Evolutionary conservation across 2,113 vertebrate genomes (phyloP).

Genomic region (Lathamus discolor): DNA sequence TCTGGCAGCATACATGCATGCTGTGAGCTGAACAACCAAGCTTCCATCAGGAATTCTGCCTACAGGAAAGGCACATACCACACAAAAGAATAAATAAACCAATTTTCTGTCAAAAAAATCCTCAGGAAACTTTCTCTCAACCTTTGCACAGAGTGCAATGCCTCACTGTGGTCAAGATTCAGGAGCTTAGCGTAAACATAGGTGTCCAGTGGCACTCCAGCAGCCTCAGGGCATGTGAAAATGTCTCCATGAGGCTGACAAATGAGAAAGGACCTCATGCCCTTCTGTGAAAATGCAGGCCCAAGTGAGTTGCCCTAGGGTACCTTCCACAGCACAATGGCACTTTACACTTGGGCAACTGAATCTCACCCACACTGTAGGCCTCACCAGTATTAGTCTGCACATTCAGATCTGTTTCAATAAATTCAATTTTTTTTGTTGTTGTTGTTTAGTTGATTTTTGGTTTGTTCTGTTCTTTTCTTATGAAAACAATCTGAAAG

Average conservation of each 20-base stretch:
- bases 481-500: not conserved
- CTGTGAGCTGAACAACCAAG: not conserved
- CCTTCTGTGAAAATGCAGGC: not conserved
- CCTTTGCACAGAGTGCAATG: not conserved
- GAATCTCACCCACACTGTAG: not conserved
- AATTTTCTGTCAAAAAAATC: not conserved
- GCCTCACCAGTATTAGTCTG: not conserved
- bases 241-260: not conserved
- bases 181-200: not conserved
- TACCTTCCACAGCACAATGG: not conserved
- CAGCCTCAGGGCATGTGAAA: not conserved
- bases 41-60: not conserved
- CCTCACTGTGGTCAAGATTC: not conserved
- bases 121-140: not conserved
- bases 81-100: not conserved
- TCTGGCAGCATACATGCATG: rapidly evolving
- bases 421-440: not conserved
- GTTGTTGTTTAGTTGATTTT: not conserved
- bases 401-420: rapidly evolving
- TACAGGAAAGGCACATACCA: not conserved
- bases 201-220: not conserved
- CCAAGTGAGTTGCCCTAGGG: not conserved
- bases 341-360: not conserved
- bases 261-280: not conserved
- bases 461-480: not conserved